These are phyloP conservation scores for Regulus satrapa DNA, from an alignment of 2,113 vertebrate species.

Conservation along the genomic window DNA sequence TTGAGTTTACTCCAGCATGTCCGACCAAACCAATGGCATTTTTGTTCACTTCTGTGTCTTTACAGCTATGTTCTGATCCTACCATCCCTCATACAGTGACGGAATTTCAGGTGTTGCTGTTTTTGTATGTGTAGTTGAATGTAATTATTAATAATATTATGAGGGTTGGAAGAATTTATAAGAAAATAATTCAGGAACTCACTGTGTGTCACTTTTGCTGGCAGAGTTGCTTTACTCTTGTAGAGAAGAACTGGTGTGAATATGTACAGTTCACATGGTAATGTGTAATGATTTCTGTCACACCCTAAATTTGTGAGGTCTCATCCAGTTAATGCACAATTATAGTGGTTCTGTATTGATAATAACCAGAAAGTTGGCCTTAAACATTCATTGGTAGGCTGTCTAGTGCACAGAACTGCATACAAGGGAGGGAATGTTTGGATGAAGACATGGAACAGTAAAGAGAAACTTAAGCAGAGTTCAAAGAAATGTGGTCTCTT, in stretches of 20 bases:
- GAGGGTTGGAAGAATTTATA: neutral
- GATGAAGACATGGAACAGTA: neutral
- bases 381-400: neutral
- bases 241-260: neutral
- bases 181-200: neutral
- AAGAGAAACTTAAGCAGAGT: neutral
- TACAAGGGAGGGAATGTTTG: neutral
- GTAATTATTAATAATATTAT: neutral
- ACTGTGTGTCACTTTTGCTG: neutral
- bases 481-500: neutral
- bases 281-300: neutral
- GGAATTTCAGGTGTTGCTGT: neutral
- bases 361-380: neutral
- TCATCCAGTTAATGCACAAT: neutral
- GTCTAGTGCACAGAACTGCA: neutral
- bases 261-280: neutral
- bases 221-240: neutral
- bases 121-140: neutral
- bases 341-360: neutral
- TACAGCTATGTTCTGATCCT: neutral
- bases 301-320: neutral
- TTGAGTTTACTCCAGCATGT: neutral
- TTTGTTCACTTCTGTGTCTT: neutral
- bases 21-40: neutral
- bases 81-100: neutral